Conservation (phyloP, 2,888 invertebrate genomes). For the Diarsia mendica region DNA sequence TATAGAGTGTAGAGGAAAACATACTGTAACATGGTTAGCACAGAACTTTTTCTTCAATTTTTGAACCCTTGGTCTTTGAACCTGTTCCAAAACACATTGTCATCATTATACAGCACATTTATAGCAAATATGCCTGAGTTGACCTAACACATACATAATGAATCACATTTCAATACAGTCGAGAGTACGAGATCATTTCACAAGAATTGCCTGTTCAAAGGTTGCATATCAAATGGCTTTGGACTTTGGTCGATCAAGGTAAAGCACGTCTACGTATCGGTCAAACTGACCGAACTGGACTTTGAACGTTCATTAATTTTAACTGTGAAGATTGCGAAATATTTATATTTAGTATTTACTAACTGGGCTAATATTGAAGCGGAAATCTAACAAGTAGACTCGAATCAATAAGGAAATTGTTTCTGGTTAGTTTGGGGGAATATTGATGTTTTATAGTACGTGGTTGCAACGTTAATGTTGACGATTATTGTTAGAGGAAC, state of each 20-base stretch:
- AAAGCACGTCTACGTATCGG: not conserved
- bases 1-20: not conserved
- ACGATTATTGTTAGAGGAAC: not conserved
- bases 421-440: constrained; percentile 17
- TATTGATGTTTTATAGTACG: constrained; percentile 7
- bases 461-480: constrained; percentile 5
- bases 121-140: constrained; percentile 10
- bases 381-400: constrained; percentile 42
- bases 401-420: constrained; percentile 44
- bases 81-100: constrained; percentile 1
- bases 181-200: constrained; percentile 29
- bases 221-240: constrained; percentile 29
- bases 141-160: constrained; percentile 5
- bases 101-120: constrained; percentile 6
- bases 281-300: constrained; percentile 7
- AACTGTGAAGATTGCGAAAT: constrained; percentile 27
- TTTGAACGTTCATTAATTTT: constrained; percentile 24
- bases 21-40: not conserved
- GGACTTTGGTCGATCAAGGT: constrained; percentile 57
- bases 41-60: not conserved
- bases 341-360: constrained; percentile 22
- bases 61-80: constrained; percentile 10
- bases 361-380: constrained; percentile 45
- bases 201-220: constrained; percentile 35
- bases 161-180: constrained; percentile 24